A percentile compares a stretch with the other conserved stretches of the same genome.
These are phyloP conservation scores for Volucella inflata DNA, from an alignment of 2,888 invertebrate genomes.

Conservation along the genomic window DNA sequence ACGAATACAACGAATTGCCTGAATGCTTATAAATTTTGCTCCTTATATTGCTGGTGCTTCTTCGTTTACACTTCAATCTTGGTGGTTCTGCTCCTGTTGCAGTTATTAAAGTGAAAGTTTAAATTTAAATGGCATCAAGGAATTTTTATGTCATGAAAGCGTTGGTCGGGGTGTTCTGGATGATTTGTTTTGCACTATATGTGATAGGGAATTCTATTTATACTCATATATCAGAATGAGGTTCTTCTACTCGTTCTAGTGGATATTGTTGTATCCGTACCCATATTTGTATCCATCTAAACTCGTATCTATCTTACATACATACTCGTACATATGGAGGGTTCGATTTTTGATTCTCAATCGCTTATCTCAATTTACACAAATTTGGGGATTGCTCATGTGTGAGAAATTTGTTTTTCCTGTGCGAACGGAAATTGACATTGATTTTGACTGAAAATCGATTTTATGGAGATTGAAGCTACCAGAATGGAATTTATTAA, in stretches of 20 bases:
- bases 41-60: background rate
- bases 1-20: background rate
- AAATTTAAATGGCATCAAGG: conserved; percentile 29
- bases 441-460: conserved; percentile 73
- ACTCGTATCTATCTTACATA: conserved; percentile 37
- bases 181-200: conserved; percentile 56
- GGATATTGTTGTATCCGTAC: no score
- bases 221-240: conserved; percentile 29
- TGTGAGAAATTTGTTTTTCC: conserved; percentile 70
- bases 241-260: background rate
- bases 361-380: conserved; percentile 74
- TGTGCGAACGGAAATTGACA: conserved; percentile 65
- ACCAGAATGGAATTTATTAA: conserved; percentile 53
- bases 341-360: conserved; percentile 40
- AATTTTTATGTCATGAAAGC: background rate
- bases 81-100: conserved; percentile 6
- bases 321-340: background rate
- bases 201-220: conserved; percentile 42
- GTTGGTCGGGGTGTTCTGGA: background rate
- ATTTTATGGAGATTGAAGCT: conserved; percentile 69
- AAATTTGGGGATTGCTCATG: conserved; percentile 70
- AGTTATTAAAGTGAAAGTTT: conserved; percentile 66
- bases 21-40: no score
- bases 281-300: conserved; percentile 5
- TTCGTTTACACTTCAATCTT: background rate